These are phyloP conservation scores for Zosterops lateralis DNA, from an alignment of 2,113 vertebrate species.

Conservation along the genomic window DNA sequence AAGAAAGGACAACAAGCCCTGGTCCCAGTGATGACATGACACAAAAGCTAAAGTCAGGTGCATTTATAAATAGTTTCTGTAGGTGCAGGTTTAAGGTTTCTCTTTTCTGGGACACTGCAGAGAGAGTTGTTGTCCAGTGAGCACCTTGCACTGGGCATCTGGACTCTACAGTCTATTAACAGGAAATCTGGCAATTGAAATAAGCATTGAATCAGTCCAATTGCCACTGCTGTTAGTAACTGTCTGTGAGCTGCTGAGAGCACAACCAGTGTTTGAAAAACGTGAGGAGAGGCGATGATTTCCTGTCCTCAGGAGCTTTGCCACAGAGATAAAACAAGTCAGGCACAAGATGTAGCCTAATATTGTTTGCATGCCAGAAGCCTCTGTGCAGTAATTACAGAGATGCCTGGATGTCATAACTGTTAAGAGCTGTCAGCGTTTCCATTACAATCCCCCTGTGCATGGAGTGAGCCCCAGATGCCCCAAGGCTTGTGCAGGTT, in stretches of 20 bases:
- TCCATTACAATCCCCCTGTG: conserved; percentile 52
- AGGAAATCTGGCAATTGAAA: not conserved
- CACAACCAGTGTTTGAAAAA: not conserved
- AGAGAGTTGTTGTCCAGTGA: not conserved
- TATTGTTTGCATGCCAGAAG: conserved; percentile 40
- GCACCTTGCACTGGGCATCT: not conserved
- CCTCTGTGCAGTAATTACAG: conserved; percentile 37
- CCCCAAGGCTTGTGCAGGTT: not conserved
- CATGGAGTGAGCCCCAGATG: not conserved
- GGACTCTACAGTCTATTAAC: not conserved
- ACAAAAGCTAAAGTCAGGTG: not conserved
- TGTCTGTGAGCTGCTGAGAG: not conserved
- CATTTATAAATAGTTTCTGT: conserved; percentile 64
- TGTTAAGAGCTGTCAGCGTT: conserved; percentile 37
- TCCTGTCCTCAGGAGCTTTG: not conserved
- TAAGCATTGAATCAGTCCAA: not conserved
- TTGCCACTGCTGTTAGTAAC: not conserved
- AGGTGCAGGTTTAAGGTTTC: conserved; percentile 52
- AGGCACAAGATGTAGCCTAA: not conserved
- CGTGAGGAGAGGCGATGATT: not conserved
- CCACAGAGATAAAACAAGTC: not conserved
- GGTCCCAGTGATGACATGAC: not conserved
- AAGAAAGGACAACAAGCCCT: not conserved
- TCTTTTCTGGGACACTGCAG: not conserved
- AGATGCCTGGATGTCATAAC: conserved; percentile 24